Evolutionary conservation across 2,888 invertebrate species (phyloP).

Genomic region (Corbicula japonica): DNA sequence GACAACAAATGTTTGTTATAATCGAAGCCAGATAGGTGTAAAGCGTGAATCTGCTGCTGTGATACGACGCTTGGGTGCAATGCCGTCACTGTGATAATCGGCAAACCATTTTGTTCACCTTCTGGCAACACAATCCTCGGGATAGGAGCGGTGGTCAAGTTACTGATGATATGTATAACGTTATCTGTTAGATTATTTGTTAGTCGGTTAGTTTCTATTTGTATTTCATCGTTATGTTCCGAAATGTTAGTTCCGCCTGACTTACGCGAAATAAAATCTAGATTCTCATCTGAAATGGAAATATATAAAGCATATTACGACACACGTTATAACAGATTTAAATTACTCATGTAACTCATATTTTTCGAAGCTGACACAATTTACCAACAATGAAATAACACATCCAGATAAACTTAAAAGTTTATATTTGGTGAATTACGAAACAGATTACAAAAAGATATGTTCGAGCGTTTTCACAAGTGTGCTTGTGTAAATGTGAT

Average conservation of each 20-base stretch:
- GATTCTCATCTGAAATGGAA: conserved; percentile 52
- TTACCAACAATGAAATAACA: no score
- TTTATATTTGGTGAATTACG: no score
- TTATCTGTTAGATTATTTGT: conserved; percentile 22
- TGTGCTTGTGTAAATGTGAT: no score
- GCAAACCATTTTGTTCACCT: conserved; percentile 2
- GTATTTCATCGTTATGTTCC: background rate
- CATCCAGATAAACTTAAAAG: no score
- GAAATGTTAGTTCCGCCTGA: conserved; percentile 6
- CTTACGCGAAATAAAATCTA: conserved; percentile 65
- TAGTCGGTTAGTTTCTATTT: conserved; percentile 19
- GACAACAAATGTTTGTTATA: conserved; percentile 3
- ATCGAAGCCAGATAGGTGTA: conserved; percentile 8
- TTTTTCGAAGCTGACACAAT: no score
- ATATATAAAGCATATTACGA: background rate
- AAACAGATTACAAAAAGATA: no score
- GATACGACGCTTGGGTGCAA: background rate
- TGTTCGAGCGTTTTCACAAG: no score
- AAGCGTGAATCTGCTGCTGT: conserved; percentile 9
- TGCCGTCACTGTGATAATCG: conserved; percentile 20
- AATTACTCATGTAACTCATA: background rate
- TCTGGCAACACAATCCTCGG: conserved; percentile 16
- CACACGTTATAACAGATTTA: background rate
- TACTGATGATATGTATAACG: background rate
- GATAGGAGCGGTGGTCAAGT: background rate